These are phyloP conservation scores for Leptothorax acervorum DNA, from an alignment of 2,888 invertebrate species.

Conservation along the genomic window DNA sequence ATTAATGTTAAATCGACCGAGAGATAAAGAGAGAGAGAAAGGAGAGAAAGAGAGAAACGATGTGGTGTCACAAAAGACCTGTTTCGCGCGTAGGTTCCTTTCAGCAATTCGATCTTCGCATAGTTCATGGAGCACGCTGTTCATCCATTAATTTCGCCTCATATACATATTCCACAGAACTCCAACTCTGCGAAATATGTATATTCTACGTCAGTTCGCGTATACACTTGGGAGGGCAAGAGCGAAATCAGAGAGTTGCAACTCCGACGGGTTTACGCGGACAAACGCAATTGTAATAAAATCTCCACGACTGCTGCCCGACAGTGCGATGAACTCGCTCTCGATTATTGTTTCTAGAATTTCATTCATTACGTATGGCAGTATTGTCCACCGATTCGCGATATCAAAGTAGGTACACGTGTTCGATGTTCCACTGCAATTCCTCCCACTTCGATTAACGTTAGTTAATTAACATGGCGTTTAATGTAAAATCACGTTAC, in stretches of 20 bases:
- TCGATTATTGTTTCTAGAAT: conserved; percentile 45
- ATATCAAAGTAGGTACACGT: conserved; percentile 35
- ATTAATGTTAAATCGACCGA: not conserved
- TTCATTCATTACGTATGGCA: conserved; percentile 33
- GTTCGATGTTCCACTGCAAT: conserved; percentile 37
- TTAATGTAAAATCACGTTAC: conserved; percentile 47
- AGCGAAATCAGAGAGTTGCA: conserved; percentile 33
- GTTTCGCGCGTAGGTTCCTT: conserved; percentile 16
- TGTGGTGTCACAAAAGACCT: not conserved
- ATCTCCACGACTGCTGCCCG: conserved; percentile 24
- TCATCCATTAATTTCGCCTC: conserved; percentile 40
- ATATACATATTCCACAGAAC: not conserved
- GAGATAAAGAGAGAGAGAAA: not conserved
- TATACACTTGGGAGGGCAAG: conserved; percentile 37
- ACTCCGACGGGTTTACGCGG: conserved; percentile 7
- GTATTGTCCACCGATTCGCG: not conserved
- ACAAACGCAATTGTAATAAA: conserved; percentile 46
- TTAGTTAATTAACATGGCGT: conserved; percentile 45
- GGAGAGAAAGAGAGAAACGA: not conserved
- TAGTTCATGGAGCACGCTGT: conserved; percentile 23
- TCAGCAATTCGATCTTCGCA: conserved; percentile 31
- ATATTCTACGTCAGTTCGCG: conserved; percentile 34
- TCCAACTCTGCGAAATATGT: conserved; percentile 17
- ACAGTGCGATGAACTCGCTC: conserved; percentile 24
- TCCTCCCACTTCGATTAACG: conserved; percentile 44